Conservation (phyloP, 1,140 invertebrate genomes). For the Macrostomum lignano region DNA sequence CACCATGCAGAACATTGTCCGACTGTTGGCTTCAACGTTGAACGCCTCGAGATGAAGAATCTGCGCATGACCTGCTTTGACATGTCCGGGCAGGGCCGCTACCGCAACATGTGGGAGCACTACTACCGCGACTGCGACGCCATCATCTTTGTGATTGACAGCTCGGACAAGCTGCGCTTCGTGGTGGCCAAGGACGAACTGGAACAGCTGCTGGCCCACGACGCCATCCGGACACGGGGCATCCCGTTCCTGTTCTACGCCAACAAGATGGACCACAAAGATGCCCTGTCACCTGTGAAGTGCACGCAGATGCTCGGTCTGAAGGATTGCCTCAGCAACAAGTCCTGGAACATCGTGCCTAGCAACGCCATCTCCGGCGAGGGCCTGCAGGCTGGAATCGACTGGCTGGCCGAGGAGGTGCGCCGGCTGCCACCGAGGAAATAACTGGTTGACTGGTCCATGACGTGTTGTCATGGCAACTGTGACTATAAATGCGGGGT, state of each 20-base stretch:
- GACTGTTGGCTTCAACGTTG: slow-evolving; percentile 64
- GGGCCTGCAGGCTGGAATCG: slow-evolving; percentile 64
- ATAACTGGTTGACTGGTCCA: too few relatives aligned
- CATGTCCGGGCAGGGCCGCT: slow-evolving; percentile 79
- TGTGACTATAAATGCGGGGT: too few relatives aligned
- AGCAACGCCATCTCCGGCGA: slow-evolving; percentile 69
- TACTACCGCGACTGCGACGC: slow-evolving; percentile 73
- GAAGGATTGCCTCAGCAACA: slow-evolving; percentile 50
- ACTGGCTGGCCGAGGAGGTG: slow-evolving; percentile 75
- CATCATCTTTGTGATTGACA: slow-evolving; percentile 84
- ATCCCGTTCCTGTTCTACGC: slow-evolving; percentile 75
- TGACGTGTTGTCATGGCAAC: too few relatives aligned
- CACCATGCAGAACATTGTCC: slow-evolving; percentile 48
- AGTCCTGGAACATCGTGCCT: slow-evolving; percentile 75
- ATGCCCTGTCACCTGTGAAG: slow-evolving; percentile 58
- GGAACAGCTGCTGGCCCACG: slow-evolving; percentile 54
- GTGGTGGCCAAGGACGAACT: slow-evolving; percentile 61
- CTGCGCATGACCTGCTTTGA: slow-evolving; percentile 63
- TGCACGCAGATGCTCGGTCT: slow-evolving; percentile 42
- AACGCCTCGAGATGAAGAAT: slow-evolving; percentile 52
- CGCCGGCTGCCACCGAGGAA: too few relatives aligned
- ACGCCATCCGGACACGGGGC: slow-evolving; percentile 41
- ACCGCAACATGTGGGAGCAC: slow-evolving; percentile 79
- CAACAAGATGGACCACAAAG: slow-evolving; percentile 74
- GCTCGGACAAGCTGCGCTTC: slow-evolving; percentile 59